Conservation (phyloP, 2,888 invertebrate species). For the Psylliodes chrysocephalus region DNA sequence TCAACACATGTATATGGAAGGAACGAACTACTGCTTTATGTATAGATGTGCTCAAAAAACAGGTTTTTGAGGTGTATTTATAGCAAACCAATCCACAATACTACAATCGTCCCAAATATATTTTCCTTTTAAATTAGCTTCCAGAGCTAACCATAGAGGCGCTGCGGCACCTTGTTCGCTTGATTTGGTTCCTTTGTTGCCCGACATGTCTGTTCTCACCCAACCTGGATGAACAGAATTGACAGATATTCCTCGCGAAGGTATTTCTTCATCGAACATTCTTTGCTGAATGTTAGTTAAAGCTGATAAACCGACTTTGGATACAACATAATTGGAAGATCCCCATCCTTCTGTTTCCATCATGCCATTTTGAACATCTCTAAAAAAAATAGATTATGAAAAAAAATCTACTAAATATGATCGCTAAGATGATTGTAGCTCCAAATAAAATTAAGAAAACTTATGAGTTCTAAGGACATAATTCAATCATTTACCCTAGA, state of each 20-base stretch:
- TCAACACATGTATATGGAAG: no score
- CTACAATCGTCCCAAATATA: constrained; percentile 72
- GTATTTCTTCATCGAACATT: constrained; percentile 65
- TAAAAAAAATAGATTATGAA: constrained; percentile 46
- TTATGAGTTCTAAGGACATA: no score
- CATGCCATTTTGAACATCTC: constrained; percentile 53
- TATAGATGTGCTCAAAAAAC: no score
- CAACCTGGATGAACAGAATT: constrained; percentile 80
- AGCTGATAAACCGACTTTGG: constrained; percentile 80
- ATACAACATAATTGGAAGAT: constrained; percentile 72
- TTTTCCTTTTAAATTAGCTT: constrained; percentile 71
- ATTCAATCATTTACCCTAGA: constrained; percentile 61
- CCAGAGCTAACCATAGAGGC: constrained; percentile 72
- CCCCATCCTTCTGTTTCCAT: constrained; percentile 56
- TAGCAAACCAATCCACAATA: constrained; percentile 68
- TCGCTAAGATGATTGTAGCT: no score
- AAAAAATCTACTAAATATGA: no score
- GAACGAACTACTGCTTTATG: no score
- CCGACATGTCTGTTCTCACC: constrained; percentile 82
- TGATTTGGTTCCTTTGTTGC: constrained; percentile 71
- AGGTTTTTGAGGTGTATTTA: background rate
- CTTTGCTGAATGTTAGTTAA: constrained; percentile 75
- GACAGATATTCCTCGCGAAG: constrained; percentile 71
- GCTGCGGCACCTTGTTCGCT: constrained; percentile 71
- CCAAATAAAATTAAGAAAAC: no score